Base-by-base conservation (phyloP, 2,797 vertebrate genomes). In the Buceros bicornis region DNA sequence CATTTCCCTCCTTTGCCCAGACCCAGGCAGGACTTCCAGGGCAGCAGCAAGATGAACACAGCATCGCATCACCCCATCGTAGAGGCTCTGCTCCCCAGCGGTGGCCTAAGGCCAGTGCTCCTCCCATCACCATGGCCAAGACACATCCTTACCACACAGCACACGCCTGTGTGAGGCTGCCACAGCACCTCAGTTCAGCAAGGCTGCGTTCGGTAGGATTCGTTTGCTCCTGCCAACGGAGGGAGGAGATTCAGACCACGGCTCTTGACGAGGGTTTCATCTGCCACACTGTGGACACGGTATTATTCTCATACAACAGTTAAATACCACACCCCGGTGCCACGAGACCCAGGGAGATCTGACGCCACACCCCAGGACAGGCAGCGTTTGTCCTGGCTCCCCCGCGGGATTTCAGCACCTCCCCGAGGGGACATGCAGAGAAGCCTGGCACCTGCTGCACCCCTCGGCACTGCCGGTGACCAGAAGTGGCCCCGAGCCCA, bases 401-500 rank as follows among this genome's bases (percentile, higher is more conserved):
- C 7, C 58, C 31, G 40, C 1, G 1, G 58, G 62, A 66, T 19
- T 7, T 28, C 22, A 51, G 16, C 35, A 31, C 29, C 8, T 47
- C 40, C 78, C 82, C 69, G 22, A 42, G 53, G 33, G 31, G 29
- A 43, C 26, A 72, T 29, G n/a, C 11, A 29, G 35, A 82, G n/a
- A 40, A 56, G 28, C 16, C 2, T n/a, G 50, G 48, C 3, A 4
- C 31, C 16, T 6, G 15, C 45, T 35, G 54, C 16, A 43, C 10
- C 7, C 8, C 51, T 62, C 9, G 2, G 70, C 43, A 25, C 28
- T 50, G 62, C 40, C 50, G 53, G 33, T 8, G 37, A 48, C 47
- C 1, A 0, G 33, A 61, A 48, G 51, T 31, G 29, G 22, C 45
- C 5, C 0, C 4, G 37, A 60, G 12, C 29, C n/a, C 50, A 10